Evolutionary conservation across 2,888 invertebrate species (phyloP).

Genomic region (Amiota mariae): DNA sequence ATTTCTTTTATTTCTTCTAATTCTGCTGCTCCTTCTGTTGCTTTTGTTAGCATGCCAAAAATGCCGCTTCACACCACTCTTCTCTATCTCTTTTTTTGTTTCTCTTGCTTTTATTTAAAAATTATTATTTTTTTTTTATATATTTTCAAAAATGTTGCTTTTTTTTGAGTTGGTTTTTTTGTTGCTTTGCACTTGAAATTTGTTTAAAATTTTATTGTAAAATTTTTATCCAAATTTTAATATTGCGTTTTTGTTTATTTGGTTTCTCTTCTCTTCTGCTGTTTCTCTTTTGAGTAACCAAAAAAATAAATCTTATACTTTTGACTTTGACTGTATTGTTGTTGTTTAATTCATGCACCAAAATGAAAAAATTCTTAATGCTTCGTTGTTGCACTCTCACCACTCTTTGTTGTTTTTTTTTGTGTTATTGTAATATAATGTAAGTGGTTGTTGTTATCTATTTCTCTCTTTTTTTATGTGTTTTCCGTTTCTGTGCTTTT

Average conservation of each 20-base stretch:
- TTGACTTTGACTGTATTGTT: constrained; percentile 14
- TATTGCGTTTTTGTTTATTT: background rate
- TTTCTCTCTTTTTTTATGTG: background rate
- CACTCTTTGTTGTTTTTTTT: constrained; percentile 17
- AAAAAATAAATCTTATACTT: background rate
- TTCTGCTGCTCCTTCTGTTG: constrained; percentile 25
- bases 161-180: background rate
- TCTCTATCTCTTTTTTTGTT: constrained; percentile 45
- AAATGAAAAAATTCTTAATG: constrained; percentile 14
- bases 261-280: background rate
- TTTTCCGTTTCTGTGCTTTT: constrained; percentile 3
- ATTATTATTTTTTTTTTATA: background rate
- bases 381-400: background rate
- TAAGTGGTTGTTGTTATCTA: constrained; percentile 15
- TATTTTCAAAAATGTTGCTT: background rate
- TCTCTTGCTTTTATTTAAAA: constrained; percentile 26
- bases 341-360: constrained; percentile 30
- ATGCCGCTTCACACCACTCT: constrained; percentile 4
- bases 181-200: background rate
- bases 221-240: background rate
- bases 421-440: background rate
- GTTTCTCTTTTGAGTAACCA: background rate
- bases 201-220: background rate
- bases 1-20: constrained; percentile 30
- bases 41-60: background rate